Evolutionary conservation across 1,140 invertebrate species (phyloP).

Genomic region (Heliothis virescens): DNA sequence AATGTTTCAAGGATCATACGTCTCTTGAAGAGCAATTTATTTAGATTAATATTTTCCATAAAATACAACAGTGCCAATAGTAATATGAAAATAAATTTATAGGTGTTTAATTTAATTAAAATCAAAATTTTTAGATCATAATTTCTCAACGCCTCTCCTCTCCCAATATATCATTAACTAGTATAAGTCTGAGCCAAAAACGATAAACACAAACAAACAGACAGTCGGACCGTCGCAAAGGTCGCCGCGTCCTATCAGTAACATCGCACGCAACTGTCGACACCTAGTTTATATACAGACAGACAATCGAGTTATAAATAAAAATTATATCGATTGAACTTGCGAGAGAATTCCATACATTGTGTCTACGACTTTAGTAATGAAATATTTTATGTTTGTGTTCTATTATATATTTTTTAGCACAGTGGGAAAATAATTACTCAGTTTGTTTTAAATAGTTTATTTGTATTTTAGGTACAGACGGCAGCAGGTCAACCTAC

Average conservation of each 20-base stretch:
- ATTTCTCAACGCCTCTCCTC: no score
- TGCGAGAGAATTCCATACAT: neutral
- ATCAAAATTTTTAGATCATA: neutral
- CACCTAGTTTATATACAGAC: constrained; percentile 12
- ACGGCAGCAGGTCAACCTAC: no score
- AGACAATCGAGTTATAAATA: constrained; percentile 14
- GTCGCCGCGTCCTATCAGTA: constrained; percentile 13
- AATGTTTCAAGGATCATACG: no score
- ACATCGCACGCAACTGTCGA: constrained; percentile 10
- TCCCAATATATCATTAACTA: constrained; percentile 5
- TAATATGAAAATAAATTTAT: neutral
- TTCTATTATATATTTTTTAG: neutral
- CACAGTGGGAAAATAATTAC: no score
- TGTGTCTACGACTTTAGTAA: neutral
- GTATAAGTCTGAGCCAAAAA: neutral
- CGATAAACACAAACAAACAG: constrained; percentile 16
- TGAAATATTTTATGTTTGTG: neutral
- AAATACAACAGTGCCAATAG: no score
- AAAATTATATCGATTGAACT: constrained; percentile 8
- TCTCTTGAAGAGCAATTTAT: no score
- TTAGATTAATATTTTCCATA: no score
- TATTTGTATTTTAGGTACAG: no score
- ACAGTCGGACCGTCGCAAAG: neutral
- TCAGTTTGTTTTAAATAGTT: no score
- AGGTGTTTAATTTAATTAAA: neutral